Conservation (phyloP, 2,113 vertebrate species). For the Ptilonorhynchus violaceus region DNA sequence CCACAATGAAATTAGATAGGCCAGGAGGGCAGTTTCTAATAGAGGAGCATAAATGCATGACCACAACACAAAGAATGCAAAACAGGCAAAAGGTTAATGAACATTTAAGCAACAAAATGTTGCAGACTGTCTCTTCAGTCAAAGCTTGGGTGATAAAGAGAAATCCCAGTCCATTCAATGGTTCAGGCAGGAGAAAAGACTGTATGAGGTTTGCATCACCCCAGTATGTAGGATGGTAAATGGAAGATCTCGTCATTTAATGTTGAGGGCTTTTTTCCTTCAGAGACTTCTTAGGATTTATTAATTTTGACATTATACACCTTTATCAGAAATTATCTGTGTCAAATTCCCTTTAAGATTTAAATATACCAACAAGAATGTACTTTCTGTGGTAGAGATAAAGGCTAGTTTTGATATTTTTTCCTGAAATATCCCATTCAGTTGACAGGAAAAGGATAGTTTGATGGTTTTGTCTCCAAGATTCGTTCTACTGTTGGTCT, state of each 20-base stretch:
- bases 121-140: background rate
- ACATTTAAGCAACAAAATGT: background rate
- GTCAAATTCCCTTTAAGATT: background rate
- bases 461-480: background rate
- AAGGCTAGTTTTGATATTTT: background rate
- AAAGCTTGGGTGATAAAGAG: background rate
- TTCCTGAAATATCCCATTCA: background rate
- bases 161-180: background rate
- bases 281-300: background rate
- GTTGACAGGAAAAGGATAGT: background rate
- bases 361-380: background rate
- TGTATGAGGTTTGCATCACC: background rate
- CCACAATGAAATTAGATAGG: background rate
- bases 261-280: background rate
- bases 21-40: background rate
- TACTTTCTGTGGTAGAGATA: background rate
- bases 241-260: background rate
- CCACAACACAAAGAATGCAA: background rate
- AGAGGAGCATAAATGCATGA: background rate
- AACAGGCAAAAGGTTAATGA: background rate
- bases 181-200: background rate
- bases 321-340: background rate
- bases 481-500: background rate
- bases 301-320: background rate
- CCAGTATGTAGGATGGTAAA: background rate